Evolutionary conservation across 2,888 invertebrate species (phyloP).

Genomic region (Hyposoter dolosus): DNA sequence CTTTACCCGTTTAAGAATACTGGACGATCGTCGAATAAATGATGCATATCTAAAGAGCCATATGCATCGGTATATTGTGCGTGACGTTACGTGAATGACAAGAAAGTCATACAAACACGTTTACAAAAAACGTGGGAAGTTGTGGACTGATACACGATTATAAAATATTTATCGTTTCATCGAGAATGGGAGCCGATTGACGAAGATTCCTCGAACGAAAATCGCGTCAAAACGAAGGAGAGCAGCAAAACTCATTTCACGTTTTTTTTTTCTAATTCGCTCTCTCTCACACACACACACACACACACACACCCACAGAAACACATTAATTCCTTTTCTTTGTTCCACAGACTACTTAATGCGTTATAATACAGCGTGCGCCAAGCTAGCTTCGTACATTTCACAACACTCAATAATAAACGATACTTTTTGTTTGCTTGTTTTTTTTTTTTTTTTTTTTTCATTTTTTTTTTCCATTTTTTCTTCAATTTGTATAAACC

Average conservation of each 20-base stretch:
- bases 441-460: constrained; percentile 68
- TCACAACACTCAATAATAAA: constrained; percentile 73
- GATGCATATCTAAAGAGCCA: constrained; percentile 7
- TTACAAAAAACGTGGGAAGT: constrained; percentile 8
- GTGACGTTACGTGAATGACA: constrained; percentile 57
- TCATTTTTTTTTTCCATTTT: constrained; percentile 63
- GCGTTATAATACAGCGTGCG: constrained; percentile 69
- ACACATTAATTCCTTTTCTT: constrained; percentile 33
- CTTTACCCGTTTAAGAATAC: constrained; percentile 65
- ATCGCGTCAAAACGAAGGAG: constrained; percentile 18
- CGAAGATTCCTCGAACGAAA: constrained; percentile 37
- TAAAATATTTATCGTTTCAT: constrained; percentile 6
- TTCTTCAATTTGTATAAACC: constrained; percentile 67
- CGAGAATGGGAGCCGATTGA: constrained; percentile 10
- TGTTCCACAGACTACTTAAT: constrained; percentile 36
- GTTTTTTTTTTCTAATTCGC: neutral
- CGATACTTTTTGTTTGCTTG: constrained; percentile 68
- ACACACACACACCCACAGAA: constrained; percentile 9
- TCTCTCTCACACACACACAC: neutral
- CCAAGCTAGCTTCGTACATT: constrained; percentile 69
- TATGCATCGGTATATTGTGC: constrained; percentile 48
- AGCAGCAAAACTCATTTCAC: neutral
- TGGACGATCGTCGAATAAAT: constrained; percentile 65
- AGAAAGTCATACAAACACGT: constrained; percentile 19
- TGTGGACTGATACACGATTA: constrained; percentile 10